Evolutionary conservation across 2,797 vertebrate genomes (phyloP).

Genomic region (Gallinago nigripennis): DNA sequence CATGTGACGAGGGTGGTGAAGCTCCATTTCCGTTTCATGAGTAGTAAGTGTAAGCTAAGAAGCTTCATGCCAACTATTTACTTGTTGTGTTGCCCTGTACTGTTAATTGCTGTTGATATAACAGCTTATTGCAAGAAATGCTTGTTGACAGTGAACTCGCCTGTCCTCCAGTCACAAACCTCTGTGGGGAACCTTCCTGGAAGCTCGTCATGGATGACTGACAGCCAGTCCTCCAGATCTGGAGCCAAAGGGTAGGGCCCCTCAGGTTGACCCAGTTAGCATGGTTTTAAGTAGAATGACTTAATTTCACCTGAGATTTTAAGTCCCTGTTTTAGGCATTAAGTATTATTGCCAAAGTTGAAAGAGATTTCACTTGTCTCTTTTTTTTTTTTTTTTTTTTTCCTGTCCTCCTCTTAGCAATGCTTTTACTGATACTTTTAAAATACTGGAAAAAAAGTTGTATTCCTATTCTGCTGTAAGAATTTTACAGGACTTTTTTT

Average conservation of each 20-base stretch:
- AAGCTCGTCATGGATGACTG: not conserved
- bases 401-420: not conserved
- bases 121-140: not conserved
- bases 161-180: not conserved
- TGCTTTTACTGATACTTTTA: not conserved
- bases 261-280: not conserved
- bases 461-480: not conserved
- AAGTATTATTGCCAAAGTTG: not conserved
- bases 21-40: not conserved
- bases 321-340: not conserved
- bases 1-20: not conserved
- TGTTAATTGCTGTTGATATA: not conserved
- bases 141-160: not conserved
- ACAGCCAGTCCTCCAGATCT: not conserved
- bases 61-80: not conserved
- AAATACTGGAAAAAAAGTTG: not conserved
- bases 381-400: not conserved
- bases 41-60: not conserved
- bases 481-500: not conserved
- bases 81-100: not conserved
- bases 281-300: not conserved
- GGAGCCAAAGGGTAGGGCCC: not conserved
- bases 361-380: not conserved
- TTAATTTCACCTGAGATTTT: not conserved
- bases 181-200: not conserved